A percentile compares a stretch with the other conserved stretches of the same genome.
These are phyloP conservation scores for Anthophora plumipes DNA, from an alignment of 2,888 invertebrate species.

Conservation along the genomic window DNA sequence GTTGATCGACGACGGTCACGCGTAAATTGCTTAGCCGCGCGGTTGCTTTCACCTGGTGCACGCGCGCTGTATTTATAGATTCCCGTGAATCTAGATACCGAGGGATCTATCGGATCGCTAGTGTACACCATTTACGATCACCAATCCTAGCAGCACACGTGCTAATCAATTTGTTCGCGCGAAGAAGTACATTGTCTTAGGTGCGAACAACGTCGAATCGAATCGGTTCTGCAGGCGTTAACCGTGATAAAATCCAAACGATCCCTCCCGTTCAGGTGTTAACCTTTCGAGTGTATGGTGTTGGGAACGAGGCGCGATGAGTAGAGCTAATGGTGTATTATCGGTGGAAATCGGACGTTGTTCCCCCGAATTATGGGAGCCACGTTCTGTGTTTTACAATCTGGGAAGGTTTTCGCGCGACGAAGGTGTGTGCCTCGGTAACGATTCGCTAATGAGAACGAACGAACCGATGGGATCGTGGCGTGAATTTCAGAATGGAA, in stretches of 20 bases:
- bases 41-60: constrained; percentile 36
- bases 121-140: constrained; percentile 25
- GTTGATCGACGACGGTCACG: constrained; percentile 15
- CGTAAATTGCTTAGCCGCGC: constrained; percentile 11
- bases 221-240: constrained; percentile 56
- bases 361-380: constrained; percentile 31
- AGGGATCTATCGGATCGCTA: constrained; percentile 17
- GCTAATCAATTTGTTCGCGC: constrained; percentile 67
- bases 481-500: not conserved
- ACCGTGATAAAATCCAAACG: constrained; percentile 67
- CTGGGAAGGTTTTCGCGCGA: constrained; percentile 4
- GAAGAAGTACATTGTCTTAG: constrained; percentile 64
- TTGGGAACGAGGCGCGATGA: constrained; percentile 54
- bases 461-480: constrained; percentile 15
- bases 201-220: constrained; percentile 57
- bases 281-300: constrained; percentile 57
- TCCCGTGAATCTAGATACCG: not conserved
- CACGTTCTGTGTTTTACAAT: not conserved
- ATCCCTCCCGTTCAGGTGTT: constrained; percentile 60
- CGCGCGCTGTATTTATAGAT: constrained; percentile 8
- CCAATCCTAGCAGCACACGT: constrained; percentile 8
- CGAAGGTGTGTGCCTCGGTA: constrained; percentile 13
- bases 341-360: constrained; percentile 52
- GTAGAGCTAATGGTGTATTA: constrained; percentile 55
- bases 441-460: constrained; percentile 35